Base-by-base conservation (phyloP, 2,113 vertebrate genomes). In the Parotia lawesii region DNA sequence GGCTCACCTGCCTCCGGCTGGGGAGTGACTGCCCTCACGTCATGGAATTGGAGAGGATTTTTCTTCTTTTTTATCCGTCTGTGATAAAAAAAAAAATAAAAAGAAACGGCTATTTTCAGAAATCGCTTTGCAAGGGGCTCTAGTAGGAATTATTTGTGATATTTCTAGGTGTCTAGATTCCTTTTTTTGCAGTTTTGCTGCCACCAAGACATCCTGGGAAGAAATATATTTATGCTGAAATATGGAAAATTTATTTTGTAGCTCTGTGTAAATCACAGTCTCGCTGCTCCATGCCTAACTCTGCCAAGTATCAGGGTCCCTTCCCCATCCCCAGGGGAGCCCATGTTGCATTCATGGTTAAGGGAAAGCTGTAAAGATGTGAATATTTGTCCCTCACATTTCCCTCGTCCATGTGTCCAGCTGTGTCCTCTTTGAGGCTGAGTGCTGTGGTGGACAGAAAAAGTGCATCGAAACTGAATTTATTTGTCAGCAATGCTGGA, bases 301-400 rank as follows among this genome's bases (percentile, higher is more conserved):
- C n/a, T 77, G 31, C 7, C 7, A 56, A 35, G 38, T 22, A 37
- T 27, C 4, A 3, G 19, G 16, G 10, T 90, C 28, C 19, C 45
- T 33, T 72, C 40, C 13, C 9, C 5, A 10, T 21, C 14, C 47
- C 29, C 37, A 61, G 12, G 20, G 16, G 29, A 75, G 44, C 53
- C 15, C 0, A 0, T 15, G 17, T 4, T 86, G 20, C 0, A 0
- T 18, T 29, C 3, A 2, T 15, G 12, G 29, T 10, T 47, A 38
- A 35, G 9, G 13, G 35, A 69, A 89, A n/a, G 29, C 16, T 81
- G 6, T 0, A 0, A 33, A 28, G 19, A 53, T 3, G 11, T 37
- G 37, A 61, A 16, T 19, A 44, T 65, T 65, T 74, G 28, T 61
- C 10, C 21, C 12, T 42, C 22, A 6, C 10, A 7, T 29, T 82